Base-by-base conservation (phyloP, 2,113 vertebrate genomes). In the Phalacrocorax carbo region DNA sequence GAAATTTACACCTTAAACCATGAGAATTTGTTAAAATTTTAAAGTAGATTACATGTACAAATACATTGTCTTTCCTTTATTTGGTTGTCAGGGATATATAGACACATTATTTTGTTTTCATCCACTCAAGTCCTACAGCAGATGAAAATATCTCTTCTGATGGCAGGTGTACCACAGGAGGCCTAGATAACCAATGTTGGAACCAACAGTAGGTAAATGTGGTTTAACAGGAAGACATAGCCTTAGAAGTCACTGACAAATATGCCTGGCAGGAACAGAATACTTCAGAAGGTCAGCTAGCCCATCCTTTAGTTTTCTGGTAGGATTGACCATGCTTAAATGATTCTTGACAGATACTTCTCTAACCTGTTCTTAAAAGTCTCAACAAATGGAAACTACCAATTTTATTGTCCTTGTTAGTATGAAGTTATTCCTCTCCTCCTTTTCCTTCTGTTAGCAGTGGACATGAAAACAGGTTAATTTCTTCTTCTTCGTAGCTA, bases 131-230 rank as follows among this genome's bases (percentile, higher is more conserved):
- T 61, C 49, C 15, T 38, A 38, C 5, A 34, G 27, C 8, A 77
- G 25, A 29, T 34, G 13, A 58, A 81, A 81, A 36, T 49, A 18
- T 32, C 14, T 64, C 19, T 49, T 82, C 54, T 61, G 12, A 9
- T 69, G 34, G 18, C 13, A 73, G 18, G 8, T 69, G 17, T 79
- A 40, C 11, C 54, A 32, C 15, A 21, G 6, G 15, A 3, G 1
- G 7, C 8, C 1, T 3, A 64, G 22, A 42, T 54, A 72, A 72
- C 3, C 12, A 34, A 10, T 8, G 9, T 0, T 51, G 46, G 16
- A 75, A 89, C 10, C 5, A 57, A 94, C 73, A 64, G 12, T 29
- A 48, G 14, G 14, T 36, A 64, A 42, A 78, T 30, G 15, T 23
- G 13, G 55, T 79, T 52, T 46, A 40, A 79, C 52, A 66, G 13